Percentiles rank a stretch among this genome's conserved stretches.
phyloP scores from a whole-genome alignment of 2,888 invertebrate genomes.

The Chydorus sphaericus region DNA sequence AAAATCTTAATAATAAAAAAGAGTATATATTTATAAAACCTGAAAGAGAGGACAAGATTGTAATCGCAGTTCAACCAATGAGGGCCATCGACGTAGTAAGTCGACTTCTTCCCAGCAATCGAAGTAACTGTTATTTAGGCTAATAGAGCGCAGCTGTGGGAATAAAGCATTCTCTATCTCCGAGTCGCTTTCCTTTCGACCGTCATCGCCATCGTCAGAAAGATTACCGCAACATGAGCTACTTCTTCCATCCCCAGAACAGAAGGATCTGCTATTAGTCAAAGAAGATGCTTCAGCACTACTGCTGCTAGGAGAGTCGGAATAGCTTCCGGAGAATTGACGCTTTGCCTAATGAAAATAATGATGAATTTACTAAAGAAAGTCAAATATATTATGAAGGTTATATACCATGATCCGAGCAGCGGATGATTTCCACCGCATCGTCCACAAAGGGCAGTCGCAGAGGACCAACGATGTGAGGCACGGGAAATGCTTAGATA shows the following conservation, averaged over 20 bases:
- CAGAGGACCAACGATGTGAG: conserved; percentile 72
- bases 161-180: conserved; percentile 37
- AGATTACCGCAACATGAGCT: background rate
- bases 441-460: conserved; percentile 53
- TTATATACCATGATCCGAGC: too few species aligned
- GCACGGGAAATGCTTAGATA: conserved; percentile 73
- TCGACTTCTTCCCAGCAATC: conserved; percentile 82
- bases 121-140: conserved; percentile 68
- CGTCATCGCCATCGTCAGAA: background rate
- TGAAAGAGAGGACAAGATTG: conserved; percentile 51
- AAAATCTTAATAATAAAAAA: background rate
- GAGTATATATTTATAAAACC: conserved; percentile 28
- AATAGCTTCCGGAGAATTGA: background rate
- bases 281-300: conserved; percentile 32
- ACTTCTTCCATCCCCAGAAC: conserved; percentile 26
- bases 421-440: background rate
- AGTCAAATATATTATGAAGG: too few species aligned
- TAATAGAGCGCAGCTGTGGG: conserved; percentile 57
- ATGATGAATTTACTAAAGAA: too few species aligned
- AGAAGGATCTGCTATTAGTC: background rate
- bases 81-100: conserved; percentile 64
- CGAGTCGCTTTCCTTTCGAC: too few species aligned
- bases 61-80: conserved; percentile 66
- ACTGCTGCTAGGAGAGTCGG: conserved; percentile 16
- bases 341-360: background rate